phyloP scores from a whole-genome alignment of 2,888 invertebrate species.

The Agrilus mali region DNA sequence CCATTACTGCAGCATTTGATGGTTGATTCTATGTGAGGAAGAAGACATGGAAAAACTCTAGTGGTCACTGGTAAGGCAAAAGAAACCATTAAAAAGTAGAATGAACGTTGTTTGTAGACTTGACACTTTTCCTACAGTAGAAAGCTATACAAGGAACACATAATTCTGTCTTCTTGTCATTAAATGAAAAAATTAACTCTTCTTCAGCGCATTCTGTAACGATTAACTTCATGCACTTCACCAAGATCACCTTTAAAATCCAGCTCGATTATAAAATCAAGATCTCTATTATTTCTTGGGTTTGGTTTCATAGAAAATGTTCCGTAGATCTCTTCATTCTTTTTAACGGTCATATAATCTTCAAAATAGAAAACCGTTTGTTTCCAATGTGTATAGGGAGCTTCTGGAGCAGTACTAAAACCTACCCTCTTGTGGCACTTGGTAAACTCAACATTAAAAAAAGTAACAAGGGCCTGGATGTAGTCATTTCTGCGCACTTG shows the following conservation, averaged over 20 bases:
- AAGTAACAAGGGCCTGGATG: slow-evolving; percentile 95
- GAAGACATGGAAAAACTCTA: no score
- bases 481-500: slow-evolving; percentile 82
- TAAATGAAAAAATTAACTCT: neutral
- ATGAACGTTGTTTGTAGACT: no score
- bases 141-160: neutral
- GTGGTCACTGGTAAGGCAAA: no score
- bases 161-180: neutral
- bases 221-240: slow-evolving; percentile 72
- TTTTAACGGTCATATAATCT: slow-evolving; percentile 94
- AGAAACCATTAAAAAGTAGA: no score
- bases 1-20: no score
- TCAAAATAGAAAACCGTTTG: slow-evolving; percentile 96
- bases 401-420: slow-evolving; percentile 96
- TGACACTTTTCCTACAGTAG: neutral
- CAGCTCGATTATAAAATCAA: slow-evolving; percentile 89
- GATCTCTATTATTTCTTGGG: slow-evolving; percentile 88
- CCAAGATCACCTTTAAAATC: slow-evolving; percentile 86
- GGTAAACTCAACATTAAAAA: slow-evolving; percentile 98
- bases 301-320: slow-evolving; percentile 92
- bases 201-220: slow-evolving; percentile 79
- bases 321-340: slow-evolving; percentile 87
- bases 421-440: slow-evolving; percentile 98
- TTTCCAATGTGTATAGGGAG: slow-evolving; percentile 99
- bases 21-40: no score